Base-by-base conservation (phyloP, 2,797 vertebrate species). In the Sebastiscus albofasciatus region DNA sequence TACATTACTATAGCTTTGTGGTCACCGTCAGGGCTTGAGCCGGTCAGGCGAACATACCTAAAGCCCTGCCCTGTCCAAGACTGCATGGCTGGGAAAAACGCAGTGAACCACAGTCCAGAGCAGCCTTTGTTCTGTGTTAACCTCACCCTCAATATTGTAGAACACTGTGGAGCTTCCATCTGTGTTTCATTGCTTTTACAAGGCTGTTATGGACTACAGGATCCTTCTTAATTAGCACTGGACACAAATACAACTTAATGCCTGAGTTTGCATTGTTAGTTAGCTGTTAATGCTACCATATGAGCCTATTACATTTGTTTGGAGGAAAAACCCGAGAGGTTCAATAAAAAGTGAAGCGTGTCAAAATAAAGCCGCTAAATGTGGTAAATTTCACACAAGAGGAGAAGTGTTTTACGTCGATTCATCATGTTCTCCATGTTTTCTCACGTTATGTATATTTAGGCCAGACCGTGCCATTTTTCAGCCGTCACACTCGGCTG, bases 181-280 rank as follows among this genome's bases (percentile, higher is more conserved):
- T 94, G 90, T 88, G 88, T 85, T 84, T 80, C 86, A 74, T 92
- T 94, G 85, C 80, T 92, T 95, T 95, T 94, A 95, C 83, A 72
- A 90, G 91, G 75, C 71, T 85, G 83, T 93, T 95, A 91, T 75
- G 87, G 87, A 92, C 91, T 85, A 85, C 79, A 87, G 88, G 84
- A 87, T 84, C 77, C 60, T 87, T 92, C 82, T 87, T 93, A 92
- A 93, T 95, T 93, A 93, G 91, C 83, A 67, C 77, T 94, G 92
- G 90, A 93, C 84, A 88, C 90, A 92, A 93, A 94, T 83, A 86
- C 79, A 87, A 79, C 79, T 81, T 80, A 67, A 84, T 71, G 80
- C 90, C 81, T 79, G 72, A 78, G 69, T 89, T 85, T 81, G 77
- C 70, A 73, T 87, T 82, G 86, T 92, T 87, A 80, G 72, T 78